Percentiles rank a stretch among this genome's conserved stretches.
Conservation (phyloP, 2,888 invertebrate genomes). For the Nowickia ferox region DNA sequence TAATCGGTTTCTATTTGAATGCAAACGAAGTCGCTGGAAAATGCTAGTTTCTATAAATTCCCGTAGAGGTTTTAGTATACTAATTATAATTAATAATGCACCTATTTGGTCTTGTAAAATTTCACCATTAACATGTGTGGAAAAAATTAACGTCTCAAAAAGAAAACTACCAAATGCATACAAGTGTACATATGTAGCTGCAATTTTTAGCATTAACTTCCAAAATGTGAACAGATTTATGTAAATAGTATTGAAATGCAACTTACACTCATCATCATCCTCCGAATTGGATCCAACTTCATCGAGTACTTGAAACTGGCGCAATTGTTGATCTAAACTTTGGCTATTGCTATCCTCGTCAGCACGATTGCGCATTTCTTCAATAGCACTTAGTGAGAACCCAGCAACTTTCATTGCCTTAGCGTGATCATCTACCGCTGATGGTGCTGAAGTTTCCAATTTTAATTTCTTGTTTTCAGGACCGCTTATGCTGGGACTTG, state of each 20-base stretch:
- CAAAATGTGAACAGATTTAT: not conserved
- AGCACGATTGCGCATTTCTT: slow-evolving; percentile 79
- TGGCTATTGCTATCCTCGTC: slow-evolving; percentile 78
- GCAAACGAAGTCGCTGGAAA: too few species aligned
- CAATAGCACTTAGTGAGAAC: slow-evolving; percentile 81
- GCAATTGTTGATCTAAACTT: slow-evolving; percentile 82
- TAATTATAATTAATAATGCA: too few species aligned
- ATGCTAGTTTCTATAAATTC: too few species aligned
- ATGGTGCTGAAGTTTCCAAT: slow-evolving; percentile 18
- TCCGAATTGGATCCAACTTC: slow-evolving; percentile 85
- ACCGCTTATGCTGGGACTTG: not conserved
- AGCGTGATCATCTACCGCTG: slow-evolving; percentile 72
- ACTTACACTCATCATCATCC: slow-evolving; percentile 76
- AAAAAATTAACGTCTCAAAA: too few species aligned
- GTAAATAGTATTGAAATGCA: slow-evolving; percentile 1
- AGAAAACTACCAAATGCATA: too few species aligned
- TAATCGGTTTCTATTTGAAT: too few species aligned
- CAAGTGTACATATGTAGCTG: too few species aligned
- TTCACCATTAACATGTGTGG: too few species aligned
- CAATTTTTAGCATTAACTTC: too few species aligned
- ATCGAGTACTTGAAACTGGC: slow-evolving; percentile 87
- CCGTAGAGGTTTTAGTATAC: too few species aligned
- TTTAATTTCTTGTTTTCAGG: slow-evolving; percentile 58
- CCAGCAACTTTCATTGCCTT: slow-evolving; percentile 79
- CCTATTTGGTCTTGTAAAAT: too few species aligned